A percentile compares a stretch with the other conserved stretches of the same genome.
Evolutionary conservation across 2,888 invertebrate genomes (phyloP).

Genomic region (Ceramica pisi): DNA sequence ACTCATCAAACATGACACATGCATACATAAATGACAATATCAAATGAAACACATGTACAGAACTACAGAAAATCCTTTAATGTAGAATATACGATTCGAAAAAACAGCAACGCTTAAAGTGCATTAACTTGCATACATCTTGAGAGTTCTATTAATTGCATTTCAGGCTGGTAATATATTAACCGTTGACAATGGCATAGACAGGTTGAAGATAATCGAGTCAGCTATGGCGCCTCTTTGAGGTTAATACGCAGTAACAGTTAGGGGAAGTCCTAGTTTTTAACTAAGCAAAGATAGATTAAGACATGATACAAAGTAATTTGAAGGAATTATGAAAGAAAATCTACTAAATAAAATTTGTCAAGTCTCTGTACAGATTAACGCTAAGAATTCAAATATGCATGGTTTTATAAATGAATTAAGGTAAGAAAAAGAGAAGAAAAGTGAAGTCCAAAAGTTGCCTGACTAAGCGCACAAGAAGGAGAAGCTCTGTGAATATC

Average conservation of each 20-base stretch:
- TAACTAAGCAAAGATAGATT: not conserved
- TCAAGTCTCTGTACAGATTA: not conserved
- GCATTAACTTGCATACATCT: conserved; percentile 1
- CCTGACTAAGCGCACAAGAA: not conserved
- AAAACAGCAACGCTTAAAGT: not conserved
- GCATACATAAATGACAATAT: not conserved
- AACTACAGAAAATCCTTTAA: not conserved
- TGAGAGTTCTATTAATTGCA: conserved; percentile 23
- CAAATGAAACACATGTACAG: conserved; percentile 6
- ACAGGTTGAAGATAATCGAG: conserved; percentile 18
- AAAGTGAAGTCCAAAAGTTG: not conserved
- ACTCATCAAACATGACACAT: conserved; percentile 14
- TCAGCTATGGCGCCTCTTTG: not conserved
- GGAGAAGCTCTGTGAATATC: no score
- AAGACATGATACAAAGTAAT: not conserved
- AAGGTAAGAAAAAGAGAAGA: not conserved
- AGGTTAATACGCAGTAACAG: not conserved
- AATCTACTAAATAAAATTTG: not conserved
- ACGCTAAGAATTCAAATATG: not conserved
- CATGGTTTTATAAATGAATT: not conserved
- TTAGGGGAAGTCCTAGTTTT: not conserved
- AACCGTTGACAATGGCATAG: conserved; percentile 23
- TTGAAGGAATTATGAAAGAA: not conserved
- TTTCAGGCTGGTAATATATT: conserved; percentile 9
- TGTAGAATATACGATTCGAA: conserved; percentile 12